These are phyloP conservation scores for Anguilla pacifica DNA, from an alignment of 2,797 vertebrate genomes.

Conservation along the genomic window DNA sequence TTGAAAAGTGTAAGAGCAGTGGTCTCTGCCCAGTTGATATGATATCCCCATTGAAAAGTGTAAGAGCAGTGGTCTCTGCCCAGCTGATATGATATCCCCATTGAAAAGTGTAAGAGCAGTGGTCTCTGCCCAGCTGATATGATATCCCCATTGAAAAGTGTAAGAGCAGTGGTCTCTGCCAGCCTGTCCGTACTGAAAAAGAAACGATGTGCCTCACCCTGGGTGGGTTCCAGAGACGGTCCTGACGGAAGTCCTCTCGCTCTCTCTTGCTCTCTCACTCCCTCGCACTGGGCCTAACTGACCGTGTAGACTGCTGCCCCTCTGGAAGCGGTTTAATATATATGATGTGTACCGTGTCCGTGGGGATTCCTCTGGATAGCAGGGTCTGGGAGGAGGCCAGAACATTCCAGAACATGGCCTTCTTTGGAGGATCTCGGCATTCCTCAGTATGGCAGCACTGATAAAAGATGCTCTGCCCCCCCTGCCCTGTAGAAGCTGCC, in stretches of 20 bases:
- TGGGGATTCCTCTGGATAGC: conserved; percentile 9
- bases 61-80: not conserved
- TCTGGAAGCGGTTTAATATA: conserved; percentile 52
- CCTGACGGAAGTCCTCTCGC: not conserved
- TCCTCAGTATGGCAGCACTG: conserved; percentile 28
- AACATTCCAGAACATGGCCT: conserved; percentile 40
- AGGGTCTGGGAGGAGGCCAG: conserved; percentile 14
- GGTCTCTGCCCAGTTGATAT: not conserved
- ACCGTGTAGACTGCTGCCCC: conserved; percentile 3
- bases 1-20: too few species aligned
- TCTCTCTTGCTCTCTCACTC: not conserved
- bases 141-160: too few species aligned
- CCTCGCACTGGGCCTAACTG: conserved; percentile 35
- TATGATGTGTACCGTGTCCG: conserved; percentile 45
- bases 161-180: too few species aligned
- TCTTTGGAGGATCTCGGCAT: conserved; percentile 46
- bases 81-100: not conserved
- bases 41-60: not conserved
- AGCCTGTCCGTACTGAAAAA: too few species aligned
- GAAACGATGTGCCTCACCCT: too few species aligned
- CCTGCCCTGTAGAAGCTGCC: conserved; percentile 24
- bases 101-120: not conserved
- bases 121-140: too few species aligned
- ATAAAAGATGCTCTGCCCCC: conserved; percentile 53
- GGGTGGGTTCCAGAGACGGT: not conserved